Evolutionary conservation across 1,140 invertebrate species (phyloP), one percentile per base, ranked within the genome.

Genomic region (Cataglyphis hispanica): DNA sequence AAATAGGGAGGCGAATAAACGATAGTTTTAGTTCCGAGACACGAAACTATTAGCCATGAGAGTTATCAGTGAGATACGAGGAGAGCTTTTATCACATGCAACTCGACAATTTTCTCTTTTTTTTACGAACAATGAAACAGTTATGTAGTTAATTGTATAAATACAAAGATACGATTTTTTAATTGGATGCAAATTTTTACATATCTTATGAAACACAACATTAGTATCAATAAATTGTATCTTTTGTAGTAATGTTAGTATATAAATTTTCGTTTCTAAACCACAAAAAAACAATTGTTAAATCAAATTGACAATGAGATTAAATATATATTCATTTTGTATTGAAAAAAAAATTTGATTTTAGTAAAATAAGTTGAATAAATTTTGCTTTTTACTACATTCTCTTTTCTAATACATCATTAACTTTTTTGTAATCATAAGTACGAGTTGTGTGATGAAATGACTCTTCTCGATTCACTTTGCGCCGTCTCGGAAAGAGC

Each of bases 1-100:
- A 72, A 60, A 78, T 78, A 66, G 76, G 43, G 31, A 78, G 31
- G 64, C 50, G 50, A 56, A 81, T 70, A 81, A 81, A 81, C 50
- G 77, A 70, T 69, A 70, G 77, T 80, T 67, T 56, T 31, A 16
- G 22, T 43, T 19, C 16, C 76, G 31, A 56, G n/a, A 56, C 76
- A 56, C 63, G 43, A 80, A 53, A 34, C 63, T 78, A 66, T 69
- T 56, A 67, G 46, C 63, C 22, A n/a, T 46, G 6, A 8, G 50
- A 66, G n/a, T 19, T 66, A 78, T 25, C 60, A 40, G 40, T 64
- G 61, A 78, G 43, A 37, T 66, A 25, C 40, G 10, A 34, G 40
- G 13, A 10, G 31, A 81, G 25, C 27, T 66, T 58, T 74, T 27
- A 10, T 66, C 27, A 50, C 27, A 78, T 78, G 16, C 61, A 43